These are phyloP conservation scores for Branchipolynoe longqiensis DNA, from an alignment of 2,888 invertebrate genomes.

Conservation along the genomic window DNA sequence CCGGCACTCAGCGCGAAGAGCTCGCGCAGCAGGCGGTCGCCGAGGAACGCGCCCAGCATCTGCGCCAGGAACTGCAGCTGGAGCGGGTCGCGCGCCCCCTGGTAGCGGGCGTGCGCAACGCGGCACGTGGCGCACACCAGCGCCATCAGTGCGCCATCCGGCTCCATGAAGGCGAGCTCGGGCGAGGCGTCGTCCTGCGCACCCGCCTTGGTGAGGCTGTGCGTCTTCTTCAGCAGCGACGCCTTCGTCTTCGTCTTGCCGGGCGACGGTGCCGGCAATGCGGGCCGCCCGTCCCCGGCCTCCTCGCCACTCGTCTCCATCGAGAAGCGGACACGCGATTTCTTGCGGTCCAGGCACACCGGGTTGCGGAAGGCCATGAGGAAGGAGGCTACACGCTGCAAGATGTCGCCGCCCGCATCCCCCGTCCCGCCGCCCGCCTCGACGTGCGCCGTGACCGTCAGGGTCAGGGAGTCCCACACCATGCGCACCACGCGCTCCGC, in stretches of 20 bases:
- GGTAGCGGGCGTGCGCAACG: slow-evolving; percentile 8
- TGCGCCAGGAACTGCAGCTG: slow-evolving; percentile 14
- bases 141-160: neutral
- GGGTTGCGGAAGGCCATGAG: slow-evolving; percentile 50
- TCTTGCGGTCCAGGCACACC: neutral
- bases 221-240: slow-evolving; percentile 17
- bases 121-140: slow-evolving; percentile 29
- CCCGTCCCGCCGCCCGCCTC: neutral
- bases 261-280: neutral
- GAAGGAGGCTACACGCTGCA: slow-evolving; percentile 44
- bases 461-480: neutral
- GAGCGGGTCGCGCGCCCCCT: neutral
- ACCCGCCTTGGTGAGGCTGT: neutral
- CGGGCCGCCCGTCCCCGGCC: neutral
- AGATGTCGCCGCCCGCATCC: neutral
- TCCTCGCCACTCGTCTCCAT: too few species aligned
- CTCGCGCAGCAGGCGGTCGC: slow-evolving; percentile 29
- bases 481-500: neutral
- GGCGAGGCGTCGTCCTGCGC: neutral
- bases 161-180: neutral
- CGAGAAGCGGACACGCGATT: slow-evolving; percentile 19
- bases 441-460: neutral
- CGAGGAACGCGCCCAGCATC: slow-evolving; percentile 17
- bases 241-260: neutral
- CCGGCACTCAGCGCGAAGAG: slow-evolving; percentile 4